Conservation (phyloP, 64 coral and sea anemone species). For the Actinia tenebrosa region DNA sequence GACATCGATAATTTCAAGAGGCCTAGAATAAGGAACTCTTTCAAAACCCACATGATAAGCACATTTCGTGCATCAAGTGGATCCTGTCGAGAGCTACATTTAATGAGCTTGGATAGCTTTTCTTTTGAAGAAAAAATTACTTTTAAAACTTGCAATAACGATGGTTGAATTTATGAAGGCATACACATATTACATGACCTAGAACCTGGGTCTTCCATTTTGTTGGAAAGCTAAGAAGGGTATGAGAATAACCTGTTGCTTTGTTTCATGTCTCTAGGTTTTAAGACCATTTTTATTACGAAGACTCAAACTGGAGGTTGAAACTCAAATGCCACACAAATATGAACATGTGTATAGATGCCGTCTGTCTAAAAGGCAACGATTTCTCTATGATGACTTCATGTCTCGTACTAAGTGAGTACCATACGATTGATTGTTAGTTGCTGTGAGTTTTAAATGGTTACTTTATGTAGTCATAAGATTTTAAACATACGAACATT, state of each 20-base stretch:
- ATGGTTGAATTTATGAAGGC: no score
- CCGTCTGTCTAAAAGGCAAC: constrained; percentile 80
- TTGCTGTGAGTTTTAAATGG: no score
- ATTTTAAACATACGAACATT: no score
- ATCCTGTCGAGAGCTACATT: constrained; percentile 55
- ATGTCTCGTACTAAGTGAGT: constrained; percentile 93
- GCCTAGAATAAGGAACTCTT: constrained; percentile 47
- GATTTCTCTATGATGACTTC: constrained; percentile 96
- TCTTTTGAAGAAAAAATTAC: no score
- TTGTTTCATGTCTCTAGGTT: constrained; percentile 36
- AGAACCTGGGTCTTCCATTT: no score
- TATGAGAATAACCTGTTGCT: no score
- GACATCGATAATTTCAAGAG: constrained; percentile 50
- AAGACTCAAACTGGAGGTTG: constrained; percentile 89
- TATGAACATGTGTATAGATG: constrained; percentile 93
- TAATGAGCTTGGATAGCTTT: no score
- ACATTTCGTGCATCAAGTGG: constrained; percentile 25
- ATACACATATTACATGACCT: no score
- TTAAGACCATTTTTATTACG: constrained; percentile 90
- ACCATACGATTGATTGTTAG: background rate
- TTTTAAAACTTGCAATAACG: no score
- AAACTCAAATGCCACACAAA: constrained; percentile 98
- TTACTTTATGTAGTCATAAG: no score
- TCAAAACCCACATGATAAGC: constrained; percentile 43
- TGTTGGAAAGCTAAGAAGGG: no score